Base-by-base conservation (phyloP, 2,888 invertebrate species). In the Chaitophorus viminalis region DNA sequence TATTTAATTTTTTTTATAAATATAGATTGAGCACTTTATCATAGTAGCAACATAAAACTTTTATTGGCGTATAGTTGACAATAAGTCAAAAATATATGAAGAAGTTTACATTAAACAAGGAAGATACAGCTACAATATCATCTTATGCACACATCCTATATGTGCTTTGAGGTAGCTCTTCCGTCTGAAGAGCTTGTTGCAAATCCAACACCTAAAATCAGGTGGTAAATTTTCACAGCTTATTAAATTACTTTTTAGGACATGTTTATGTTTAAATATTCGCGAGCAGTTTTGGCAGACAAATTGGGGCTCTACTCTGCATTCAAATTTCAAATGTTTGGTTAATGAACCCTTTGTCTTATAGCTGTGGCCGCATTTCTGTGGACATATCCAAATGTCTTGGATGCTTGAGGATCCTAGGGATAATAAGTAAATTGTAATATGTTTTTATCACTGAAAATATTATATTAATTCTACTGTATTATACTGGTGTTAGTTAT, bases 231-330 rank as follows among this genome's bases (percentile, higher is more conserved):
- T 88, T 54, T 90, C 90, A 31, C 88, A 89, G 25, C 89, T 88
- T 70, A 84, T 82, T 6, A 89, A 21, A 21, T 68, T n/a, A 25
- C n/a, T 8, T 29, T 68, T 25, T 11, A 68, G 21, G 6, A 29
- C 29, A 18, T 6, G 0, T 25, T n/a, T n/a, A 2, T 29, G 68
- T 29, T 18, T 21, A 11, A 68, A 68, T 3, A 11, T 0, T 8
- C 29, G 5, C 0, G 93, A 93, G 91, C 94, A 94, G 90, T 93
- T 92, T 75, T 92, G 92, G 89, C 94, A 94, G 89, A 93, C 92
- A 90, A 94, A 94, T 90, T 93, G 93, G 4, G 94, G 94, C 89
- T 93, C 93, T 84, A 92, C 91, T 0, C 93, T 93, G 90, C 94
- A 94, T 90, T 94, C 94, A 90, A 93, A 93, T 88, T 92, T 92